Percentiles rank a stretch among this genome's conserved stretches.
phyloP scores from a whole-genome alignment of 92 coral and sea anemone genomes.

The Porites cylindrica region DNA sequence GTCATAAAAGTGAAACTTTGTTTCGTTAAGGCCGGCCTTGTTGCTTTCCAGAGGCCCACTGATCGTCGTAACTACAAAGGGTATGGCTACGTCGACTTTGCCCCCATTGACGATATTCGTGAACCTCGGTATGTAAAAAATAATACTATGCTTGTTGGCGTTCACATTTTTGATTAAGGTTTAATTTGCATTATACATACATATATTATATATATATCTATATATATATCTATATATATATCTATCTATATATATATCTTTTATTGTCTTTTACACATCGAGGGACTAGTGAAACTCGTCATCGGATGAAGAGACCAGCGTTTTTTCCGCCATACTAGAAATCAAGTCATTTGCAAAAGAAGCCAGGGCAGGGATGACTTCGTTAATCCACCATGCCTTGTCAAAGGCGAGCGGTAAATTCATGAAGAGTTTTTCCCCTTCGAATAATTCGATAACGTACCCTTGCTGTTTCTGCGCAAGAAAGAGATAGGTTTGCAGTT shows the following conservation, averaged over 20 bases:
- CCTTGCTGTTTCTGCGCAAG: background rate
- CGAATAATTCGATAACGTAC: background rate
- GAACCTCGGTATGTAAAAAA: too few relatives aligned
- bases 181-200: too few relatives aligned
- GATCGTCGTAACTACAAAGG: too few relatives aligned
- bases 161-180: too few relatives aligned
- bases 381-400: background rate
- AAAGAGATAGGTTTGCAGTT: constrained; percentile 16
- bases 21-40: too few relatives aligned
- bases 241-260: background rate
- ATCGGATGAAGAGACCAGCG: background rate
- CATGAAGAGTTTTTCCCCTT: background rate
- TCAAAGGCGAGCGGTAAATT: background rate
- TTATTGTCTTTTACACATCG: background rate
- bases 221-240: too few relatives aligned
- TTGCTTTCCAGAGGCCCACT: too few relatives aligned
- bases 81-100: too few relatives aligned
- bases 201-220: too few relatives aligned
- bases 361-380: background rate
- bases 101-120: too few relatives aligned
- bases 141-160: too few relatives aligned
- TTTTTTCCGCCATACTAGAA: background rate
- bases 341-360: constrained; percentile 9
- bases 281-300: background rate
- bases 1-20: too few relatives aligned